phyloP scores from a whole-genome alignment of 2,888 invertebrate genomes.

The Prosopocoilus inquinatus region DNA sequence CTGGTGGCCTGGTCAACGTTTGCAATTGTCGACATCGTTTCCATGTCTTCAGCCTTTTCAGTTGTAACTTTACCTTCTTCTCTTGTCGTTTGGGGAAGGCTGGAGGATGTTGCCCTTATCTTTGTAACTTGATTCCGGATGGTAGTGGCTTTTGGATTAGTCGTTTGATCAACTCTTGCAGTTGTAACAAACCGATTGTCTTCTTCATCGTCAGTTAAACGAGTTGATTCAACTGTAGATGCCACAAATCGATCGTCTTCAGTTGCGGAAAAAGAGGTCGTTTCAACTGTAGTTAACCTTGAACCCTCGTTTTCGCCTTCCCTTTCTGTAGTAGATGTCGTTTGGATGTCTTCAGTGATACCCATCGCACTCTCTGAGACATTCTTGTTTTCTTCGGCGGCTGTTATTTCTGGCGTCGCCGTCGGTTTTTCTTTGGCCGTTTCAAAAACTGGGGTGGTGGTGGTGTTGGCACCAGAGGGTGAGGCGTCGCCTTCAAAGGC shows the following conservation, averaged over 20 bases:
- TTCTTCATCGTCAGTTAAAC: background rate
- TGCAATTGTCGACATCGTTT: conserved; percentile 11
- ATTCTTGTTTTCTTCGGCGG: conserved; percentile 5
- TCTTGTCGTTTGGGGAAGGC: background rate
- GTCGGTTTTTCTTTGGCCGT: background rate
- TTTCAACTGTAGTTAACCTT: background rate
- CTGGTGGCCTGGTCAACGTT: background rate
- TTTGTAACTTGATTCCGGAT: too few relatives aligned
- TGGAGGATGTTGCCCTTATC: too few relatives aligned
- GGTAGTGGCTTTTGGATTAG: background rate
- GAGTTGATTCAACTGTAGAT: background rate
- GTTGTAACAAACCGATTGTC: background rate
- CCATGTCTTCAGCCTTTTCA: conserved; percentile 5
- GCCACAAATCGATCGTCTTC: background rate
- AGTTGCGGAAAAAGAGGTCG: background rate
- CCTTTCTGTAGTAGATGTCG: background rate
- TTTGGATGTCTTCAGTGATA: conserved; percentile 22
- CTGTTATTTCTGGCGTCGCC: conserved; percentile 4
- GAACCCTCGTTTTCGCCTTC: background rate
- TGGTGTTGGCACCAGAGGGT: conserved; percentile 19
- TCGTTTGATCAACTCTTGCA: background rate
- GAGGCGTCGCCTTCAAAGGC: conserved; percentile 12
- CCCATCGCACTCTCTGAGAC: conserved; percentile 22
- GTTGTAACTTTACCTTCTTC: background rate
- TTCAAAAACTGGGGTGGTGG: conserved; percentile 9